Evolutionary conservation across 2,888 invertebrate species (phyloP).

Genomic region (Hemistola chrysoprasaria): DNA sequence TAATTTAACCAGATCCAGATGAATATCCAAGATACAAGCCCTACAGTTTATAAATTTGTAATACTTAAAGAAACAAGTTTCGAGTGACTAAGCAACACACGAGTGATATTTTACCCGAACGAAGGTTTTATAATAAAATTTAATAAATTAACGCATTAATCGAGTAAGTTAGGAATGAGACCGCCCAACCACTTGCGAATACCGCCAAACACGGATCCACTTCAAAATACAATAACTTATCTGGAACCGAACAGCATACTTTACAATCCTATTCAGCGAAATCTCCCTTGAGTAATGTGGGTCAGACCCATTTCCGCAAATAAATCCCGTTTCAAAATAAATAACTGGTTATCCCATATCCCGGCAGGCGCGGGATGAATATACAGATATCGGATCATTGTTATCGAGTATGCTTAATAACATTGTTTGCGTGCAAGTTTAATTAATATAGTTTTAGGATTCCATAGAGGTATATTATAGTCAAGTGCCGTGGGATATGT

Average conservation of each 20-base stretch:
- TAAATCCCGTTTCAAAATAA: slow-evolving; percentile 74
- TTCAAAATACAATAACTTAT: slow-evolving; percentile 63
- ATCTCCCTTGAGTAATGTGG: slow-evolving; percentile 75
- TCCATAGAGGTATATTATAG: background rate
- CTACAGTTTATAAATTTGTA: too few species aligned
- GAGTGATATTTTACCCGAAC: too few species aligned
- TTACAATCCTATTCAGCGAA: slow-evolving; percentile 68
- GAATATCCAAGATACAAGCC: too few species aligned
- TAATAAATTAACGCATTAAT: background rate
- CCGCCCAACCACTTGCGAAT: slow-evolving; percentile 3
- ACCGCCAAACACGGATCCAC: slow-evolving; percentile 33
- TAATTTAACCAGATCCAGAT: too few species aligned
- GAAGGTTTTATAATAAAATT: too few species aligned
- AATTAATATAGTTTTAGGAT: slow-evolving; percentile 29
- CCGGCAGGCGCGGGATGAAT: slow-evolving; percentile 43
- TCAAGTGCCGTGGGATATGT: too few species aligned
- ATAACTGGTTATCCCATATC: slow-evolving; percentile 61
- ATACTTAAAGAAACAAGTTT: too few species aligned
- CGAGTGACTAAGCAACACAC: too few species aligned
- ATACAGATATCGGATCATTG: slow-evolving; percentile 46
- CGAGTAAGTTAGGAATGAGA: too few species aligned
- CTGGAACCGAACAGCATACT: slow-evolving; percentile 61
- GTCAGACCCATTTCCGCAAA: slow-evolving; percentile 73
- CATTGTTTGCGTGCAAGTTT: slow-evolving; percentile 32
- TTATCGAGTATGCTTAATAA: slow-evolving; percentile 46